phyloP scores from a whole-genome alignment of 2,888 invertebrate species.

The Cosmorhoe ocellata region DNA sequence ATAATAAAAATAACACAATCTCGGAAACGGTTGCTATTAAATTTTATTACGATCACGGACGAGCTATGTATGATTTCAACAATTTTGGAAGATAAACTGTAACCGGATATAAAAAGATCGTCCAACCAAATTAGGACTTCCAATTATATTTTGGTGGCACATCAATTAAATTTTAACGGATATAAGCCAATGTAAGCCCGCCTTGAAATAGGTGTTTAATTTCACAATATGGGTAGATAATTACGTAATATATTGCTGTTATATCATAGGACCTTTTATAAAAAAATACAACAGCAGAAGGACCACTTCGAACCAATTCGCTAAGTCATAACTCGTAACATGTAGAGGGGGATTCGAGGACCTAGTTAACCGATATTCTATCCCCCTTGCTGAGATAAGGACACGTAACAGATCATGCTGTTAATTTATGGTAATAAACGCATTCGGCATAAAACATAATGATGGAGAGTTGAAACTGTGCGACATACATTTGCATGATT shows the following conservation, averaged over 20 bases:
- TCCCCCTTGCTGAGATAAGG: background rate
- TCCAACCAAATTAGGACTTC: too few species aligned
- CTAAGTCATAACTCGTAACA: slow-evolving; percentile 11
- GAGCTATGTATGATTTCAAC: background rate
- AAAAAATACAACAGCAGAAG: slow-evolving; percentile 4
- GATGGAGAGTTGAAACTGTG: too few species aligned
- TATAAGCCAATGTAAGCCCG: too few species aligned
- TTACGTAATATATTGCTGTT: too few species aligned
- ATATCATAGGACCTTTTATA: too few species aligned
- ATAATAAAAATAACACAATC: slow-evolving; percentile 5
- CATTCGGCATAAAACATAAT: background rate
- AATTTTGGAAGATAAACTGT: background rate
- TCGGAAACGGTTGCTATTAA: slow-evolving; percentile 2
- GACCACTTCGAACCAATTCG: slow-evolving; percentile 5
- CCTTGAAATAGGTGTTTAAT: too few species aligned
- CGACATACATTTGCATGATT: too few species aligned
- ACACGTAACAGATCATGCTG: background rate
- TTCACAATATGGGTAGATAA: too few species aligned
- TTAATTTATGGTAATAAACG: background rate
- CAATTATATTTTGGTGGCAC: background rate
- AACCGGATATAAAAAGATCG: background rate
- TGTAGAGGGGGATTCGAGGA: slow-evolving; percentile 13
- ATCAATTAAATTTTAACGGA: background rate
- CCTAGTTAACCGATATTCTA: slow-evolving; percentile 8
- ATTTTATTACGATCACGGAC: slow-evolving; percentile 4